Conservation (phyloP, 2,888 invertebrate genomes). For the Tipula vernalis region DNA sequence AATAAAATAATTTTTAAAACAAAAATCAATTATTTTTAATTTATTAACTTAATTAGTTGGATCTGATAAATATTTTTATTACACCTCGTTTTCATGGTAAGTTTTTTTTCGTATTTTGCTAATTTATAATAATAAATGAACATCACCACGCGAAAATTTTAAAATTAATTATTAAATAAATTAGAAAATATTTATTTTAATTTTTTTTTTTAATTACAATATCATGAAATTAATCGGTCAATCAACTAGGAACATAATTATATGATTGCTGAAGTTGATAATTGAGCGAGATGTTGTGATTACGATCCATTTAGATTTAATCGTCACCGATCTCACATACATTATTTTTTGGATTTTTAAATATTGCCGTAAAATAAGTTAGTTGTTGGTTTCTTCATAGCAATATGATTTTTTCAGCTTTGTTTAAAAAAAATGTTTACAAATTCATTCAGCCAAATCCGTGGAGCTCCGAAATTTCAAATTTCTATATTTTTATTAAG, state of each 20-base stretch:
- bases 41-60: neutral
- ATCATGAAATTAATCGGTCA: neutral
- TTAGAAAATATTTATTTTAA: neutral
- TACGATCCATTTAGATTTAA: too few relatives aligned
- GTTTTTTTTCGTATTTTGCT: neutral
- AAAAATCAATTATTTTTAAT: neutral
- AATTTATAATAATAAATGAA: neutral
- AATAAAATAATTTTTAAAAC: neutral
- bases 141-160: neutral
- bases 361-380: too few relatives aligned
- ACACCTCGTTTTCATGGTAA: neutral
- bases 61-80: neutral
- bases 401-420: too few relatives aligned
- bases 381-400: too few relatives aligned
- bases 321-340: too few relatives aligned
- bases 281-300: too few relatives aligned
- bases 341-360: too few relatives aligned
- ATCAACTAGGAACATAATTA: neutral
- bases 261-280: too few relatives aligned
- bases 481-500: too few relatives aligned
- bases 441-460: too few relatives aligned
- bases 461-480: too few relatives aligned
- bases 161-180: neutral
- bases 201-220: neutral
- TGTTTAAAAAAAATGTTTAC: too few relatives aligned